Evolutionary conservation across 2,113 vertebrate species (phyloP).

Genomic region (Emydocephalus ijimae): DNA sequence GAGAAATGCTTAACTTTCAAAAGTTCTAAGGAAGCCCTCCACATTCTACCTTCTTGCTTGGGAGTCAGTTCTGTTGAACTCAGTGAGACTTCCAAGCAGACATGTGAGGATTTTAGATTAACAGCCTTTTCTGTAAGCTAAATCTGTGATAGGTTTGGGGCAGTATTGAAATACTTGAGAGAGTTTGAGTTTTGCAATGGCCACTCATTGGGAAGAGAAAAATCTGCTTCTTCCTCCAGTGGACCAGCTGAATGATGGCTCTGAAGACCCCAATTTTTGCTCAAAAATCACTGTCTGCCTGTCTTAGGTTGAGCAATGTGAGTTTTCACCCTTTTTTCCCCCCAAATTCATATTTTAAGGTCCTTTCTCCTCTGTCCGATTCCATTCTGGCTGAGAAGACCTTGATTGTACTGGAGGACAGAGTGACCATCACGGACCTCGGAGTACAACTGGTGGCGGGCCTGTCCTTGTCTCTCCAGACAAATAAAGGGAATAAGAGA

Average conservation of each 20-base stretch:
- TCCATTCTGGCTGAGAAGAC: conserved; percentile 97
- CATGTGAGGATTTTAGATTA: background rate
- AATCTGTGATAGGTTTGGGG: background rate
- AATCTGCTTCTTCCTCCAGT: background rate
- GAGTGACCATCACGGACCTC: conserved; percentile 88
- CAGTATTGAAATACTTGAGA: background rate
- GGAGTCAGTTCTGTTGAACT: background rate
- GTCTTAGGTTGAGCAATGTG: background rate
- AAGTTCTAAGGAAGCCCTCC: background rate
- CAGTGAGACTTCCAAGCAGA: background rate
- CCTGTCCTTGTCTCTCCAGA: conserved; percentile 79
- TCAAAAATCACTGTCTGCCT: background rate
- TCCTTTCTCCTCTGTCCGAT: conserved; percentile 91
- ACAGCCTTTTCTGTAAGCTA: background rate
- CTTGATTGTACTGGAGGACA: conserved; percentile 87
- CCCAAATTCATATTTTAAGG: conserved; percentile 64
- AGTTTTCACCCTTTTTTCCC: background rate
- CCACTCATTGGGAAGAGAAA: background rate
- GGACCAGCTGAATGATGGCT: background rate
- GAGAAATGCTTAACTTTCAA: background rate
- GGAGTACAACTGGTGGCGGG: conserved; percentile 87
- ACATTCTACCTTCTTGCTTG: background rate
- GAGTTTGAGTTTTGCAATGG: background rate
- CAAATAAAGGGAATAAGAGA: conserved; percentile 76
- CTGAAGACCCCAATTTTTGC: no score